Evolutionary conservation across 2,113 vertebrate genomes (phyloP), one percentile per base, ranked within the genome.

Genomic region (Patagioenas fasciata): DNA sequence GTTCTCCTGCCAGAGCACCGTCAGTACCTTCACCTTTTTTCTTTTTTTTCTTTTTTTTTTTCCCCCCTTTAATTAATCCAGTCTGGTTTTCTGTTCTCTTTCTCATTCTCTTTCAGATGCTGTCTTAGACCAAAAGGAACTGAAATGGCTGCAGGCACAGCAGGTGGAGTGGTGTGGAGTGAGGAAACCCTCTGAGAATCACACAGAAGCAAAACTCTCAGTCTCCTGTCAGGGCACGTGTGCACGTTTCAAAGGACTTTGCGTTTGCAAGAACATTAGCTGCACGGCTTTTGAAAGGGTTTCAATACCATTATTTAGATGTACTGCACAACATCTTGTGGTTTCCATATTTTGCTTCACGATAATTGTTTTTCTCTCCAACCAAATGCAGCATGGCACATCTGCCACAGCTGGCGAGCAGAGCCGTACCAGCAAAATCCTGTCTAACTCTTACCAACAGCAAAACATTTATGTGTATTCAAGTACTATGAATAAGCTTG

Each of bases 61-160:
- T 32, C 26, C 19, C n/a, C 40, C 40, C 47, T 50, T 50, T 24
- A 47, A 47, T 47, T n/a, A 25, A 47, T 65, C 67, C 50, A 58
- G 5, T 65, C 82, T 70, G 50, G 56, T 51, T 89, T 84, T 85
- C 38, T 91, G 42, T 94, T 81, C 60, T 65, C 64, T 77, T 86
- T 94, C 50, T 78, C 18, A 19, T 36, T 65, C 65, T 71, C 50
- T 91, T 77, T 61, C 31, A 48, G 40, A 70, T 48, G 72, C 40
- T 93, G 7, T 71, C 80, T 93, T 74, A 78, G 60, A 73, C 34
- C 40, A 31, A 48, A 81, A 95, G 70, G 88, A 87, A 80, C 65
- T 66, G 81, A 87, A 87, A 48, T 28, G 38, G 36, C 50, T 21
- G 6, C 80, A 64, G 84, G 62, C 17, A 23, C 61, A 61, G 26